Conservation (phyloP, 2,113 vertebrate genomes). For the Barnardius zonarius region DNA sequence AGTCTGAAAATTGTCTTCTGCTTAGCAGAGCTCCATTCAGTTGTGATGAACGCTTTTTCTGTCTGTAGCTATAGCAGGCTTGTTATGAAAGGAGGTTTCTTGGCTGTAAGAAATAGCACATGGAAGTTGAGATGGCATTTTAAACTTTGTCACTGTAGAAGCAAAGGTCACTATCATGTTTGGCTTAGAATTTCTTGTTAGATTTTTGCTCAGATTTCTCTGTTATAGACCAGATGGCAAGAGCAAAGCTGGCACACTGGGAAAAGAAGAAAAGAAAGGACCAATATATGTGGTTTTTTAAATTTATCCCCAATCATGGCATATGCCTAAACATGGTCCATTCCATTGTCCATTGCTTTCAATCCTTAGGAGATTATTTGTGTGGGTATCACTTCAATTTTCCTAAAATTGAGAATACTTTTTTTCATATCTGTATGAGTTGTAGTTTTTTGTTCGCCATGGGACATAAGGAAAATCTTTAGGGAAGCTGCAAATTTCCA, state of each 20-base stretch:
- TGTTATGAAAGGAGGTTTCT: not conserved
- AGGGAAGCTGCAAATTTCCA: not conserved
- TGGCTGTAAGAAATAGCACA: not conserved
- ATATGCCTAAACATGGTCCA: not conserved
- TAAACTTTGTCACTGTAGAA: conserved; percentile 16
- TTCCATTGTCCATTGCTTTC: not conserved
- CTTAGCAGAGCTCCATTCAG: not conserved
- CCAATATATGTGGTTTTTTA: not conserved
- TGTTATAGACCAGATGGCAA: not conserved
- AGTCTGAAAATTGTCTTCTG: not conserved
- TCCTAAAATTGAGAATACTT: not conserved
- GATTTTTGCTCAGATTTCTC: not conserved
- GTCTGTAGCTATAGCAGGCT: not conserved
- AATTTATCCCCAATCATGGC: not conserved
- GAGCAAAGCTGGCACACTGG: not conserved
- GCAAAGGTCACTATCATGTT: not conserved
- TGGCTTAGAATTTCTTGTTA: not conserved
- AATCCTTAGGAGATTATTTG: not conserved
- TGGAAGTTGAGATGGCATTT: conserved; percentile 8
- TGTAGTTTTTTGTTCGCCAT: not conserved
- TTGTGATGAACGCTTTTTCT: not conserved
- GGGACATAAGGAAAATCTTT: not conserved
- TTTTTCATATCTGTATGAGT: not conserved
- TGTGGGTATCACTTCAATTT: not conserved
- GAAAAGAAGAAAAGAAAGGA: not conserved